Conservation (phyloP, 2,113 vertebrate genomes). For the Corythornis cristatus region DNA sequence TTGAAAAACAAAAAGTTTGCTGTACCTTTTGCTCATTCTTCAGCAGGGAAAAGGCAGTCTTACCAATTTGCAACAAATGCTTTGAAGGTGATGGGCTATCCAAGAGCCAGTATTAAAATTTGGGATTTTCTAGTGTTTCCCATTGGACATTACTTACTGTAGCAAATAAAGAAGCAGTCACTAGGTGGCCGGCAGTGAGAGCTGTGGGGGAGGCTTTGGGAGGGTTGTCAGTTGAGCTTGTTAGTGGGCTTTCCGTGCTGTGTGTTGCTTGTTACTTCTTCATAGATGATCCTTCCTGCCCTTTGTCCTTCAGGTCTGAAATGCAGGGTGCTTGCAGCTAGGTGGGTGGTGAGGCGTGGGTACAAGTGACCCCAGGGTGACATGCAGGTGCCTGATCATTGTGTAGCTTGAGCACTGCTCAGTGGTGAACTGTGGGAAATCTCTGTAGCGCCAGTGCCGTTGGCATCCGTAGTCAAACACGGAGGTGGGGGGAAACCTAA, state of each 20-base stretch:
- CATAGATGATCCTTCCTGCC: constrained; percentile 24
- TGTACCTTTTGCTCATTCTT: constrained; percentile 80
- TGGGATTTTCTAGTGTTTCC: constrained; percentile 65
- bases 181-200: constrained; percentile 46
- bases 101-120: constrained; percentile 77
- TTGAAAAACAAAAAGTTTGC: constrained; percentile 78
- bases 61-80: constrained; percentile 64
- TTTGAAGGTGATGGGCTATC: constrained; percentile 76
- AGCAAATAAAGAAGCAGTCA: constrained; percentile 33
- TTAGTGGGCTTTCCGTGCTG: constrained; percentile 25
- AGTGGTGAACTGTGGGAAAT: not conserved
- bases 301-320: constrained; percentile 23
- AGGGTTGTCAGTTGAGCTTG: constrained; percentile 19
- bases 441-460: constrained; percentile 43
- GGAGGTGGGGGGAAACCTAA: constrained; percentile 54
- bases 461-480: constrained; percentile 36
- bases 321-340: constrained; percentile 30
- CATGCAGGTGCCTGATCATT: constrained; percentile 49
- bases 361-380: not conserved
- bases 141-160: constrained; percentile 56
- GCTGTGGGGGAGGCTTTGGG: constrained; percentile 48
- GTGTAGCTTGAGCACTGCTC: constrained; percentile 30
- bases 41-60: constrained; percentile 77
- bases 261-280: constrained; percentile 44
- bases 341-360: constrained; percentile 36